Evolutionary conservation across 1,140 invertebrate species (phyloP).

Genomic region (Heliothis subflexa): DNA sequence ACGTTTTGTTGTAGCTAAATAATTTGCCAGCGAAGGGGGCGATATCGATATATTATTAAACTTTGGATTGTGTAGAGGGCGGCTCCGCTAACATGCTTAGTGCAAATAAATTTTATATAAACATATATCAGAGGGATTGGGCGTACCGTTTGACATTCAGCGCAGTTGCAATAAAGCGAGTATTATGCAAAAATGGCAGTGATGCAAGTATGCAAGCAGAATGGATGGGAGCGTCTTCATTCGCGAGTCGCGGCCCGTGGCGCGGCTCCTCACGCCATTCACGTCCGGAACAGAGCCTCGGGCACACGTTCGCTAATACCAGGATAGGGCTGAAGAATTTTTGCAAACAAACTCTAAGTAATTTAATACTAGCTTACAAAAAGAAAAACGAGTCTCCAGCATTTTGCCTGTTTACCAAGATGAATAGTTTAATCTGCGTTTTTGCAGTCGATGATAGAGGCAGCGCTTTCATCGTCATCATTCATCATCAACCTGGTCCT

Average conservation of each 20-base stretch:
- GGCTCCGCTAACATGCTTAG: conserved; percentile 1
- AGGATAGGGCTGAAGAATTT: conserved; percentile 28
- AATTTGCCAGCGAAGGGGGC: background rate
- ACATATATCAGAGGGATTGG: conserved; percentile 12
- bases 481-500: too few species aligned
- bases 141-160: conserved; percentile 72
- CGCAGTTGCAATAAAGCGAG: conserved; percentile 68
- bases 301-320: conserved; percentile 55
- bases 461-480: too few species aligned
- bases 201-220: conserved; percentile 68
- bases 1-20: conserved; percentile 22
- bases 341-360: background rate
- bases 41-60: background rate
- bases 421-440: too few species aligned
- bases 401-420: too few species aligned
- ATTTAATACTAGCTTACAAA: too few species aligned
- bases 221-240: conserved; percentile 68
- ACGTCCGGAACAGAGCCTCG: conserved; percentile 59
- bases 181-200: conserved; percentile 74
- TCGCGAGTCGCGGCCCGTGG: conserved; percentile 47
- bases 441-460: too few species aligned
- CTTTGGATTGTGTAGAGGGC: conserved; percentile 4
- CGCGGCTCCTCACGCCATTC: conserved; percentile 59
- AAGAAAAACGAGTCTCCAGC: too few species aligned
- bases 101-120: conserved; percentile 25